These are phyloP conservation scores for Phortica okadai DNA, from an alignment of 2,888 invertebrate species.

Conservation along the genomic window DNA sequence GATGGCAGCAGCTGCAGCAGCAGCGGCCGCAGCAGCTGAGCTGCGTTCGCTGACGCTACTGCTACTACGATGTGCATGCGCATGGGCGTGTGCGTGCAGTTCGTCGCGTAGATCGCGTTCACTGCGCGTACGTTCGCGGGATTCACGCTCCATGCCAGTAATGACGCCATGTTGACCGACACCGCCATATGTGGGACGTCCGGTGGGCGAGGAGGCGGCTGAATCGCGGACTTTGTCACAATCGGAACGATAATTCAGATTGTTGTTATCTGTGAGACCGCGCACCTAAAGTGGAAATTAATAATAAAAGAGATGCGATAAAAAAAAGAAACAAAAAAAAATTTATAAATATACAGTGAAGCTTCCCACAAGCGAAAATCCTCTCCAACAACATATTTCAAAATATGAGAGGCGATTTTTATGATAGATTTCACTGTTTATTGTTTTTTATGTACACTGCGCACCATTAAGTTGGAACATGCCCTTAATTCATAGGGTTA, in stretches of 20 bases:
- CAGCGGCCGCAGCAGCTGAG: conserved; percentile 71
- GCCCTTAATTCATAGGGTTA: no score
- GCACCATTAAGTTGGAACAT: no score
- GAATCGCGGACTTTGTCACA: conserved; percentile 76
- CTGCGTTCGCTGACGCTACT: conserved; percentile 73
- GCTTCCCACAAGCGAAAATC: no score
- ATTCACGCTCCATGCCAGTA: conserved; percentile 64
- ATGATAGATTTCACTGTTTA: no score
- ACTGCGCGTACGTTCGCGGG: conserved; percentile 70
- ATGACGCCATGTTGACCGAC: conserved; percentile 43
- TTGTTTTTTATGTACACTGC: no score
- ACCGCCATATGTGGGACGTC: conserved; percentile 49
- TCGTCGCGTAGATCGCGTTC: conserved; percentile 74
- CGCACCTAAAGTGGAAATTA: conserved; percentile 77
- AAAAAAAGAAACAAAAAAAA: background rate
- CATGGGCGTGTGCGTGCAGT: conserved; percentile 44
- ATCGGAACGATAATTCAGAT: conserved; percentile 76
- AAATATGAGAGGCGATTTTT: no score
- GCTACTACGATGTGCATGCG: conserved; percentile 70
- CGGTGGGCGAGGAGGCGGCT: conserved; percentile 74
- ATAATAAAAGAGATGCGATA: conserved; percentile 14
- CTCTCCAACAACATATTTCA: no score
- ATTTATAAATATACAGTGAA: background rate
- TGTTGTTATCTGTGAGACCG: conserved; percentile 92
- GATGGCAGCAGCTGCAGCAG: conserved; percentile 68